Percentiles rank a stretch among this genome's conserved stretches.
Evolutionary conservation across 2,888 invertebrate genomes (phyloP).

Genomic region (Glyphotaelius pellucidus): DNA sequence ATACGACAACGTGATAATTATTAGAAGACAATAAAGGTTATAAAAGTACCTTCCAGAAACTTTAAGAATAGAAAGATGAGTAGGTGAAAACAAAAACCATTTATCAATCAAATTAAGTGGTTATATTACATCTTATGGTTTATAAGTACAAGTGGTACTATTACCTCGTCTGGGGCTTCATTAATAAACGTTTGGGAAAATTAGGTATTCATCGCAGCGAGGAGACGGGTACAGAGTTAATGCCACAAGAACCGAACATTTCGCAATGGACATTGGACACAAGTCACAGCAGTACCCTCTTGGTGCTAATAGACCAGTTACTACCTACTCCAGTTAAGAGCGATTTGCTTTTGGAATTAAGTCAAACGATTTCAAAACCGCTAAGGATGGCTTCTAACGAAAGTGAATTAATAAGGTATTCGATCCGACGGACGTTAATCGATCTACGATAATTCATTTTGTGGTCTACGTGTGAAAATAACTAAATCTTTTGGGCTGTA

Average conservation of each 20-base stretch:
- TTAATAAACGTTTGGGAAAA: neutral
- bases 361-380: neutral
- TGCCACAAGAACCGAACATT: slow-evolving; percentile 5
- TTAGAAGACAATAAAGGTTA: too few species aligned
- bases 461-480: too few species aligned
- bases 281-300: neutral
- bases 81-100: too few species aligned
- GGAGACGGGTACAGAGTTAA: neutral
- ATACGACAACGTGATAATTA: too few species aligned
- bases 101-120: too few species aligned
- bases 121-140: too few species aligned
- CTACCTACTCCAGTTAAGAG: neutral
- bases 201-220: neutral
- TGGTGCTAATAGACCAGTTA: neutral
- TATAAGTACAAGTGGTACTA: too few species aligned
- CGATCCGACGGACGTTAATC: neutral
- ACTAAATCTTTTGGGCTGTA: too few species aligned
- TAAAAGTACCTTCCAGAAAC: too few species aligned
- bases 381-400: neutral
- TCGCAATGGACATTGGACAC: neutral
- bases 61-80: too few species aligned
- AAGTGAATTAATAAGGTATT: neutral
- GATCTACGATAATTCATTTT: too few species aligned
- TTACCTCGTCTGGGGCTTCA: too few species aligned
- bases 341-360: neutral